Evolutionary conservation across 92 coral and sea anemone genomes (phyloP), one percentile per base, ranked within the genome.

Genomic region (Porites lobata): DNA sequence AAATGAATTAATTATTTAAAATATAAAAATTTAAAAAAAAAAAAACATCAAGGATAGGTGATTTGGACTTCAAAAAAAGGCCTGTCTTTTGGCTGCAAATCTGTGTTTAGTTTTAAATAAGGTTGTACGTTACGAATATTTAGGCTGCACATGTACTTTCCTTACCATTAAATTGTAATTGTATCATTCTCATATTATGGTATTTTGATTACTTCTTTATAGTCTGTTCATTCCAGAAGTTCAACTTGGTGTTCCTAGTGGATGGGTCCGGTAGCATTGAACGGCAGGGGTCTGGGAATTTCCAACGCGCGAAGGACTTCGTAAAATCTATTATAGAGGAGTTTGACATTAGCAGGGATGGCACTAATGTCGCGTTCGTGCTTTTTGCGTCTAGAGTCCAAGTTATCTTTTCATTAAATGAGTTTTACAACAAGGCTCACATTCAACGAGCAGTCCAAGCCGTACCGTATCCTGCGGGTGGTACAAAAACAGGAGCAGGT

Each of bases 251-350:
- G 10, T 69, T 69, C 11, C 74, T 69, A 6, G 43, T 69, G 32
- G 74, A 69, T 38, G 74, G 74, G 4, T 69, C 74, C 2, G 74
- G 74, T 18, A 69, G 74, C 74, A 69, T 69, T 47, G 74, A 69
- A n/a, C 0, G 10, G 10, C 74, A 69, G 74, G 74, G 50, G 3
- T 15, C 15, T 18, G 74, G 74, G 17, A 69, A 69, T 47, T 69
- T 69, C 26, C 74, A n/a, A 38, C 74, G 38, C 26, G 26, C 17
- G 7, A 24, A 69, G n/a, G 17, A 22, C 74, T 69, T 69, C 17
- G 19, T 69, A 0, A 69, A 13, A 4, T 1, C 17, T 14, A 21
- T 69, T 4, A 69, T 69, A 24, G 43, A 69, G 1, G 7, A 38
- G 13, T 69, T 69, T 47, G 74, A 69, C 50, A 21, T 69, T 21